These are phyloP conservation scores for Gandaritis pyraliata DNA, from an alignment of 2,888 invertebrate genomes.

Conservation along the genomic window DNA sequence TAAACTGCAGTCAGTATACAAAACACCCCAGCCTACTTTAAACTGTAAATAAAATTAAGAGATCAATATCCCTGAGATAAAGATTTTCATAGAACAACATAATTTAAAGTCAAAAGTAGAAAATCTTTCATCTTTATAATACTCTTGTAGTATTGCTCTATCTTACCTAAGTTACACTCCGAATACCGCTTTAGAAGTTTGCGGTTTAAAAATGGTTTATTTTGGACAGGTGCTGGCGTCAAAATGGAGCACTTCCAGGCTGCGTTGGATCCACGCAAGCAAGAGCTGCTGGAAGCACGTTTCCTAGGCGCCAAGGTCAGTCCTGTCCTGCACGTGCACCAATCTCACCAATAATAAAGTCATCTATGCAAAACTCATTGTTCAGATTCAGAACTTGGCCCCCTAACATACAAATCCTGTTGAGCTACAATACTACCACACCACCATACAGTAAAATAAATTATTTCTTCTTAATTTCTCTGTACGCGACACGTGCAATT, in stretches of 20 bases:
- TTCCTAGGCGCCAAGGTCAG: constrained; percentile 98
- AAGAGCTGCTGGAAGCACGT: constrained; percentile 99
- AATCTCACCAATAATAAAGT: constrained; percentile 8
- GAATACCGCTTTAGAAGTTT: constrained; percentile 25
- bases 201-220: constrained; percentile 48
- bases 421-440: background rate
- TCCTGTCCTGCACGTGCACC: constrained; percentile 46
- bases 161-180: constrained; percentile 5
- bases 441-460: background rate
- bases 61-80: background rate
- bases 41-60: background rate
- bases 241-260: constrained; percentile 98
- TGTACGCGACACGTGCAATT: background rate
- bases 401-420: background rate
- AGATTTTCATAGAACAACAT: background rate
- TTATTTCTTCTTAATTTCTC: background rate
- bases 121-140: background rate
- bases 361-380: background rate
- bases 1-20: background rate
- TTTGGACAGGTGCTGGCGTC: constrained; percentile 91
- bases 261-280: constrained; percentile 98
- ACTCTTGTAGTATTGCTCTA: background rate
- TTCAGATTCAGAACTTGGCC: background rate
- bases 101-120: background rate
- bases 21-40: too few relatives aligned